These are phyloP conservation scores for Achlya flavicornis DNA, from an alignment of 2,888 invertebrate genomes.

Conservation along the genomic window DNA sequence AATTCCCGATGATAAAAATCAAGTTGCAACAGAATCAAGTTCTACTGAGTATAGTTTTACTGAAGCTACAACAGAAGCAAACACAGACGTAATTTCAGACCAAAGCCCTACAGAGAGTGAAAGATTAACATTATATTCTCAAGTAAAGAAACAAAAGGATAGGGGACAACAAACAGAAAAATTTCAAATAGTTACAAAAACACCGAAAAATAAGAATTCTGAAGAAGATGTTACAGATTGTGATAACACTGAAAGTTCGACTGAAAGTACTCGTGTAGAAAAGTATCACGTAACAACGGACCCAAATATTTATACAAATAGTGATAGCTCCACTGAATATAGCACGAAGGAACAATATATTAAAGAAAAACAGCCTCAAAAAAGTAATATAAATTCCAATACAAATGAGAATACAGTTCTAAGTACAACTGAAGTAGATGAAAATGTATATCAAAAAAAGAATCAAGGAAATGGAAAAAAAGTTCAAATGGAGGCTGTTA, in stretches of 20 bases:
- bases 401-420: too few relatives aligned
- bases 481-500: background rate
- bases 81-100: too few relatives aligned
- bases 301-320: background rate
- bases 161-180: too few relatives aligned
- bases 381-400: background rate
- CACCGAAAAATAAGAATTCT: background rate
- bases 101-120: background rate
- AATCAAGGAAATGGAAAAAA: background rate
- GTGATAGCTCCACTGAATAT: background rate
- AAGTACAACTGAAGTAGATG: background rate
- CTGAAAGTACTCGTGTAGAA: background rate
- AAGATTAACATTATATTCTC: background rate
- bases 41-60: background rate
- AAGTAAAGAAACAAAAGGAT: background rate
- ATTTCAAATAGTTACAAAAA: background rate
- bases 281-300: background rate
- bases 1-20: background rate
- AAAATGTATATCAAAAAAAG: background rate
- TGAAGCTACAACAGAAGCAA: background rate
- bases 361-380: background rate
- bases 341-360: background rate
- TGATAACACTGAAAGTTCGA: background rate
- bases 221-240: background rate
- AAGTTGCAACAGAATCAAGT: background rate